A percentile compares a stretch with the other conserved stretches of the same genome.
Conservation (phyloP, 2,797 vertebrate species). For the Chiloscyllium punctatum region DNA sequence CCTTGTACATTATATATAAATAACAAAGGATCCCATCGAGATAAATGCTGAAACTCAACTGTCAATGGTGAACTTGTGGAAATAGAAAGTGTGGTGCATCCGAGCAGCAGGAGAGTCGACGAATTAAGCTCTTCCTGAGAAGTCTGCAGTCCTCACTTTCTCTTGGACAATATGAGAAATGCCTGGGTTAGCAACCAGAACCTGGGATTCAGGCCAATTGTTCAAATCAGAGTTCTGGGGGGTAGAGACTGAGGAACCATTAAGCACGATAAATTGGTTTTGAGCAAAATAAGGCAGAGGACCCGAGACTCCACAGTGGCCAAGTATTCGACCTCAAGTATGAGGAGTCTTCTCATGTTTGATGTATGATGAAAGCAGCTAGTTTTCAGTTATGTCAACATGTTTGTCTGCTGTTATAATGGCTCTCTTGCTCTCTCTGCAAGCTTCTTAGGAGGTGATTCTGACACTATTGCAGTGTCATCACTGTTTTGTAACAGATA, state of each 20-base stretch:
- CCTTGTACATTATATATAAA: neutral
- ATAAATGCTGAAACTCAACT: neutral
- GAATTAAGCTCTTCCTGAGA: no score
- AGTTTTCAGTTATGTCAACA: neutral
- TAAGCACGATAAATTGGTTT: neutral
- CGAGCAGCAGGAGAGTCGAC: no score
- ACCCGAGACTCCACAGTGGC: neutral
- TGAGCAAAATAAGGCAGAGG: neutral
- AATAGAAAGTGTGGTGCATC: no score
- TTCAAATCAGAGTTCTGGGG: neutral
- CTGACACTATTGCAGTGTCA: neutral
- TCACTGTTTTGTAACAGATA: neutral
- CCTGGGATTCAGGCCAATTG: neutral
- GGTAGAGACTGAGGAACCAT: neutral
- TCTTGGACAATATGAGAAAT: neutral
- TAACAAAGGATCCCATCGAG: neutral
- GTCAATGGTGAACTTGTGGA: neutral
- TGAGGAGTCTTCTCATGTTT: neutral
- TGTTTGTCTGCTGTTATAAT: neutral
- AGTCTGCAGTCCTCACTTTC: no score
- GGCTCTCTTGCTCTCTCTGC: neutral
- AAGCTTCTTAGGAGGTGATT: neutral
- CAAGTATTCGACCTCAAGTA: neutral
- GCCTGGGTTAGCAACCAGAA: neutral
- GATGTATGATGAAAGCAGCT: neutral